Percentiles rank a stretch among this genome's conserved stretches.
Evolutionary conservation across 2,888 invertebrate species (phyloP).

Genomic region (Eledona agricola): DNA sequence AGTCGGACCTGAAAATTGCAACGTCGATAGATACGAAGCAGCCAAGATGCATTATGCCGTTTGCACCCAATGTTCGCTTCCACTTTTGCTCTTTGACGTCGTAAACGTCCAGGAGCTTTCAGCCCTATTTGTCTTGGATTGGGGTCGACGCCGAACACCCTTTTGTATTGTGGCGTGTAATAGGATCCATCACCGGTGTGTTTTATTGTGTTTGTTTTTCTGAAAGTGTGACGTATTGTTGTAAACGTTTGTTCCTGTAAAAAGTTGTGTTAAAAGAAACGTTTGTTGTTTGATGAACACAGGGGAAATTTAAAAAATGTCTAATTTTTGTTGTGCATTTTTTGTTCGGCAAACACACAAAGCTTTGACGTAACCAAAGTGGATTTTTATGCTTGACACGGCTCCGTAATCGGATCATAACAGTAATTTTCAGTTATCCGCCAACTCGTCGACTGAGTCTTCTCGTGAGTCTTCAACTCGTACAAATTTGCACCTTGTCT

Average conservation of each 20-base stretch:
- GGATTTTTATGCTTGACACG: too few species aligned
- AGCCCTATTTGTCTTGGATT: conserved; percentile 26
- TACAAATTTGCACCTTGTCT: too few species aligned
- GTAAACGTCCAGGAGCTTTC: conserved; percentile 30
- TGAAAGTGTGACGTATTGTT: conserved; percentile 24
- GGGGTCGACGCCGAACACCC: conserved; percentile 25
- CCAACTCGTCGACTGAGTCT: too few species aligned
- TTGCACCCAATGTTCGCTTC: conserved; percentile 22
- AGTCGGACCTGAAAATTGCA: conserved; percentile 11
- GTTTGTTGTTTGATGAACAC: too few species aligned
- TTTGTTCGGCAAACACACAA: too few species aligned
- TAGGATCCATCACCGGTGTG: conserved; percentile 29
- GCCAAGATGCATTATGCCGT: conserved; percentile 21
- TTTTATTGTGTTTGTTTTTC: conserved; percentile 31
- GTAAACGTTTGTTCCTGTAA: conserved; percentile 25
- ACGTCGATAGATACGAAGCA: conserved; percentile 9
- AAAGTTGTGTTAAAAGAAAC: too few species aligned
- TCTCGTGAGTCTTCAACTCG: too few species aligned
- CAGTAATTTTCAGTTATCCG: too few species aligned
- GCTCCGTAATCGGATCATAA: too few species aligned
- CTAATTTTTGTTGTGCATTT: too few species aligned
- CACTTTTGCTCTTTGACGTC: conserved; percentile 29
- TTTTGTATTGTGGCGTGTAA: conserved; percentile 23
- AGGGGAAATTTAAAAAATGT: too few species aligned
- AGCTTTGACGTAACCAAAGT: too few species aligned